Percentiles rank a stretch among this genome's conserved stretches.
Conservation (phyloP, 2,888 invertebrate species). For the Scaptomyza parva region DNA sequence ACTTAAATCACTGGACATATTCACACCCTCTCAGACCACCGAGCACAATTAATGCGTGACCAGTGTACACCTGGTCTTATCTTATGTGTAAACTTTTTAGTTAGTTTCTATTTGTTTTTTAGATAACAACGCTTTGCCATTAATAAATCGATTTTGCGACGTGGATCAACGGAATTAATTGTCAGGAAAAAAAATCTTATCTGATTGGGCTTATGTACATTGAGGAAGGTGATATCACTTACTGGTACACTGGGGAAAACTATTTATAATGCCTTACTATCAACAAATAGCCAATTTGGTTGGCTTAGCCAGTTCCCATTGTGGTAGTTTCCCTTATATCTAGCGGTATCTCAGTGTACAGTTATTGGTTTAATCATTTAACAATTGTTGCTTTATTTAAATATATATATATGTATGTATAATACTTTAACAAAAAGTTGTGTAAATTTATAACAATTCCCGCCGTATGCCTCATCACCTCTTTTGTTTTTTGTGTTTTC, state of each 20-base stretch:
- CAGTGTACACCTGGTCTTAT: constrained; percentile 39
- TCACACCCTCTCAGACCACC: constrained; percentile 77
- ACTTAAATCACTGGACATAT: constrained; percentile 85
- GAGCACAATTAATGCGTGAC: constrained; percentile 59
- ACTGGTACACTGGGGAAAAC: background rate
- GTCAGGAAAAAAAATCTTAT: constrained; percentile 20
- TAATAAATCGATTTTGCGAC: constrained; percentile 26
- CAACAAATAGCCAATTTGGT: background rate
- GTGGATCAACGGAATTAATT: constrained; percentile 38
- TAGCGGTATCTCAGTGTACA: background rate
- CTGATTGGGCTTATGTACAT: constrained; percentile 9
- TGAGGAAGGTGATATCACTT: constrained; percentile 15
- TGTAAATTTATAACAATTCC: constrained; percentile 41
- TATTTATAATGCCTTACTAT: background rate
- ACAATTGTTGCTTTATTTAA: constrained; percentile 54
- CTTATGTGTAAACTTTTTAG: constrained; percentile 21
- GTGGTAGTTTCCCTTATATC: too few species aligned
- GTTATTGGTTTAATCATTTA: constrained; percentile 11
- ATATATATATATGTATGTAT: constrained; percentile 11
- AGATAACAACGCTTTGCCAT: constrained; percentile 39
- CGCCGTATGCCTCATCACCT: constrained; percentile 17
- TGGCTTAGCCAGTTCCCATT: background rate
- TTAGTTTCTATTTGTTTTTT: constrained; percentile 2
- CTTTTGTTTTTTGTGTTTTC: constrained; percentile 1
- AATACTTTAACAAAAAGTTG: constrained; percentile 47